Evolutionary conservation across 2,888 invertebrate species (phyloP).

Genomic region (Disparrhopalites patrizii): DNA sequence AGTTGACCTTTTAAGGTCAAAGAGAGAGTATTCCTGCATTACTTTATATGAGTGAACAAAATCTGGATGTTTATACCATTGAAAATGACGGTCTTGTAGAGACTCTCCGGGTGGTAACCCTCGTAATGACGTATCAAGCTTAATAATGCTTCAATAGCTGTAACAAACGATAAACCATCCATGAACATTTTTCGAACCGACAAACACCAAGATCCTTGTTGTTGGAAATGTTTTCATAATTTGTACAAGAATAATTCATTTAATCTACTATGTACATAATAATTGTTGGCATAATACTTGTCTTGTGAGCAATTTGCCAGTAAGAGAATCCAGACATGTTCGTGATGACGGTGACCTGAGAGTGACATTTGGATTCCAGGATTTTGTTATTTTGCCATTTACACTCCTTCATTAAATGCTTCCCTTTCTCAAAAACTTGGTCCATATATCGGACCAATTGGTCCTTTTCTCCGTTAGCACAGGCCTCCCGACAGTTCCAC

Average conservation of each 20-base stretch:
- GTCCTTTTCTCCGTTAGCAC: background rate
- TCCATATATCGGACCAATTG: background rate
- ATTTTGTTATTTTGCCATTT: background rate
- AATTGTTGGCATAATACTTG: background rate
- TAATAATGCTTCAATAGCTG: conserved; percentile 2
- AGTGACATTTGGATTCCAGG: background rate
- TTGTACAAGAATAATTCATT: background rate
- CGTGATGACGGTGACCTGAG: background rate
- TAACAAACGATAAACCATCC: background rate
- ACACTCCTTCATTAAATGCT: background rate
- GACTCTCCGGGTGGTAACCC: background rate
- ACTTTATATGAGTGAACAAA: background rate
- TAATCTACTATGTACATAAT: background rate
- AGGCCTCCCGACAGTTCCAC: background rate
- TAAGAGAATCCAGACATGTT: conserved; percentile 7
- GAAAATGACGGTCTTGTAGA: background rate
- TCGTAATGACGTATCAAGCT: conserved; percentile 4
- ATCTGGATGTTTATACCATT: conserved; percentile 9
- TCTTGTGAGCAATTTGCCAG: background rate
- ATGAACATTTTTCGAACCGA: too few relatives aligned
- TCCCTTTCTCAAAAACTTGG: conserved; percentile 1
- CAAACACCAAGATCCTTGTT: background rate
- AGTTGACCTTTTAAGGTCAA: too few relatives aligned
- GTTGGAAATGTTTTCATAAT: too few relatives aligned
- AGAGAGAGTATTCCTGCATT: too few relatives aligned